Base-by-base conservation (phyloP, 2,113 vertebrate species). In the Oncorhynchus clarkii region DNA sequence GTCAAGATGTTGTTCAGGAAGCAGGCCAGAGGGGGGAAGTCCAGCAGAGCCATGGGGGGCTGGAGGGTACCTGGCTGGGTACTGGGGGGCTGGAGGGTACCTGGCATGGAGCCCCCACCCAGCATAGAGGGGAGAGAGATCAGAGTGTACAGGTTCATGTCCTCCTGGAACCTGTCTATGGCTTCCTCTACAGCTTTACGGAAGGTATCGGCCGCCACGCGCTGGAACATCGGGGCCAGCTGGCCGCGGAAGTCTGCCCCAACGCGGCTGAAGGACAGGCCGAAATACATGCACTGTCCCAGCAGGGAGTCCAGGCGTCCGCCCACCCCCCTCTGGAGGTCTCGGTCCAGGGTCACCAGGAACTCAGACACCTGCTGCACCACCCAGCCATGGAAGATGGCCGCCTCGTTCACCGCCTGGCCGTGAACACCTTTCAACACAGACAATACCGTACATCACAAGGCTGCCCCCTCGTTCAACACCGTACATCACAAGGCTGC, bases 281-380 rank as follows among this genome's bases (percentile, higher is more conserved):
- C 98, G 0, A 99, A 99, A 87, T 99, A 99, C 97, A 99, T 99
- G 91, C 97, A 99, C 90, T 99, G 97, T 2, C 96, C 97, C 80
- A 99, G 92, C 57, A 99, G 91, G 0, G 97, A 98, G 87, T 99
- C 98, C 74, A 99, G 87, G 3, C 96, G 95, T 14, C 94, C 66
- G 0, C 97, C 96, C 13, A 94, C 93, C 0, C 96, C 97, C 0
- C 92, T 93, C 74, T 79, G 92, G 48, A 99, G 93, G 83, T 97
- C 96, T 0, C 26, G 74, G 72, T 95, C 95, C 68, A 99, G 83
- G 0, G 92, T 92, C 57, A 89, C 92, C 88, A 98, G 84, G 85
- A 99, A 99, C 75, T 97, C 94, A 0, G 95, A 93, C 67, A 97
- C 93, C 88, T 95, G 96, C 93, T 96, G 96, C 68, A 98, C 93